phyloP scores from a whole-genome alignment of 2,888 invertebrate genomes.

The Folsomia candida region DNA sequence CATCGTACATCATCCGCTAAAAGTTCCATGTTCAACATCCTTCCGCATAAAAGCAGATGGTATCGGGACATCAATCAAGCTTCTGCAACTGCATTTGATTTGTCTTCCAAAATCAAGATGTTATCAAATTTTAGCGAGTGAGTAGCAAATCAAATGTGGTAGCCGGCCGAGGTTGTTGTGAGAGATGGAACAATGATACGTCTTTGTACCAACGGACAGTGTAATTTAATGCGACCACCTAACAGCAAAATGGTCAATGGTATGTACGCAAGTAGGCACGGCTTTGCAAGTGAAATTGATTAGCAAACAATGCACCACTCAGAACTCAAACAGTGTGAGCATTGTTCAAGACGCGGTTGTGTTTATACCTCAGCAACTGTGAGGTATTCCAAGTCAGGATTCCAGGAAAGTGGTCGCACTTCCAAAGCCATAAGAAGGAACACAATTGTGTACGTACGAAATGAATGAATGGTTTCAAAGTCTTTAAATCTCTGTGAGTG shows the following conservation, averaged over 20 bases:
- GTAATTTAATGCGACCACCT: conserved; percentile 3
- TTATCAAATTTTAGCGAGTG: conserved; percentile 1
- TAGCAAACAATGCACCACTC: not conserved
- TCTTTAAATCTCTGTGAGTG: not conserved
- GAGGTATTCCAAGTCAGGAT: conserved; percentile 2
- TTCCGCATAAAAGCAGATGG: not conserved
- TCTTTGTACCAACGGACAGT: not conserved
- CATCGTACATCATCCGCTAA: not conserved
- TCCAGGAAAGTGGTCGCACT: not conserved
- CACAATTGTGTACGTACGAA: too few species aligned
- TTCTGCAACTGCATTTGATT: conserved; percentile 1
- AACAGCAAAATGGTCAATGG: not conserved
- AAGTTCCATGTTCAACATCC: not conserved
- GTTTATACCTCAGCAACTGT: not conserved
- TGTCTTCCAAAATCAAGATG: not conserved
- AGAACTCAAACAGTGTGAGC: not conserved
- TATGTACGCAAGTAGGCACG: not conserved
- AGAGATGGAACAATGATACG: not conserved
- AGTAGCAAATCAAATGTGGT: not conserved
- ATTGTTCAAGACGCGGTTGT: not conserved
- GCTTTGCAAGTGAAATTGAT: not conserved
- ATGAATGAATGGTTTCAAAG: not conserved
- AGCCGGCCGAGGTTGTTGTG: not conserved
- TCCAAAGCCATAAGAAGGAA: too few species aligned
- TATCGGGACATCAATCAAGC: conserved; percentile 3